Conservation (phyloP, 30 jellyfish, hydroid and myxozoan species). For the Nemopilema nomurai region DNA sequence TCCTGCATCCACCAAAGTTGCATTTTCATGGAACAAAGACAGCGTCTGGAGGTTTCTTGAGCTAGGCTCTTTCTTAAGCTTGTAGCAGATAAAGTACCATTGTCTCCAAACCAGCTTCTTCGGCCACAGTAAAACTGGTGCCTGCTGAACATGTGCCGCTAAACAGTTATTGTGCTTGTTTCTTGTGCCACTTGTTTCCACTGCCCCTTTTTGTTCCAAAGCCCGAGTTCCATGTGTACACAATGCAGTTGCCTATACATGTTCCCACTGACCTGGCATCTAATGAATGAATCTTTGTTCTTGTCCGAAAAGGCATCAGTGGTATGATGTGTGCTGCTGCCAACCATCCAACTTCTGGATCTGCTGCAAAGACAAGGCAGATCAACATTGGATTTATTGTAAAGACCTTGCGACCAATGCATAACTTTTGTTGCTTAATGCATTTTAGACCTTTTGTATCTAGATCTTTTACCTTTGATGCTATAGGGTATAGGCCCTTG, state of each 20-base stretch:
- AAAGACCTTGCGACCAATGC: neutral
- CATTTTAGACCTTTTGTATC: neutral
- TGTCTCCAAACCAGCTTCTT: neutral
- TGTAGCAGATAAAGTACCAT: neutral
- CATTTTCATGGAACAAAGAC: neutral
- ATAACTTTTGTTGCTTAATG: neutral
- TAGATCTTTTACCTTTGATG: neutral
- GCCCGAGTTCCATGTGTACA: neutral
- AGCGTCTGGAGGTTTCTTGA: neutral
- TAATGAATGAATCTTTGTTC: constrained; percentile 57
- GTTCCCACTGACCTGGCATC: constrained; percentile 10
- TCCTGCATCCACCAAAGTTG: neutral
- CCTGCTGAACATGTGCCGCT: neutral
- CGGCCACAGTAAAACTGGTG: neutral
- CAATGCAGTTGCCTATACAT: neutral
- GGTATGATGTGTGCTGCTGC: constrained; percentile 55
- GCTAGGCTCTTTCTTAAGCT: neutral
- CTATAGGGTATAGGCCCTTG: neutral
- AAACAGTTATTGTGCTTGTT: neutral
- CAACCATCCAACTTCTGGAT: constrained; percentile 35
- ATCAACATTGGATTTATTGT: constrained; percentile 8
- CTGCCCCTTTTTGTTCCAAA: neutral
- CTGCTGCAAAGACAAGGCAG: constrained; percentile 77
- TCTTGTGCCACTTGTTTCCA: constrained; percentile 6
- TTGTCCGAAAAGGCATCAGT: constrained; percentile 70